phyloP scores from a whole-genome alignment of 1,140 invertebrate species.

The Bilobella aurantiaca region DNA sequence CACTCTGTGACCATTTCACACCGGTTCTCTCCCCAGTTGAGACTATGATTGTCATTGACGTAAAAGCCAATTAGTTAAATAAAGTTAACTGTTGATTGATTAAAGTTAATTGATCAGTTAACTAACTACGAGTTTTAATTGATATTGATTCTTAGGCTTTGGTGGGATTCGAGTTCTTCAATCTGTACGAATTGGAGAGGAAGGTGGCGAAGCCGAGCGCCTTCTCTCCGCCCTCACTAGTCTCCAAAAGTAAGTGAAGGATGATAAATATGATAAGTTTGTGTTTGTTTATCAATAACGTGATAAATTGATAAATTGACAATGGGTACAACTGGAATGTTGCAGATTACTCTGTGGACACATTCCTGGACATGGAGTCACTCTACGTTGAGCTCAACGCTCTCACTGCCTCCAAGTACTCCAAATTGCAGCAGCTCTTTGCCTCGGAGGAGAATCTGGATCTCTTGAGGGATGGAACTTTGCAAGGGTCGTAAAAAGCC shows the following conservation, averaged over 20 bases:
- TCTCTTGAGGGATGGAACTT: too few species aligned
- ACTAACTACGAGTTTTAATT: neutral
- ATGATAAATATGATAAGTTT: too few species aligned
- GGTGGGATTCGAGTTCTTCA: neutral
- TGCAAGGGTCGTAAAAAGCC: too few species aligned
- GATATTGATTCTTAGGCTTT: neutral
- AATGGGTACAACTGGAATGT: neutral
- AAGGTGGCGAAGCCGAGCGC: neutral
- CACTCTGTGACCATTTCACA: neutral
- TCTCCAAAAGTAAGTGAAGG: neutral
- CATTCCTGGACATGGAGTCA: neutral
- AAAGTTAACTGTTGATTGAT: neutral
- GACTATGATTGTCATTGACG: neutral
- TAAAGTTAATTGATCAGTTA: neutral
- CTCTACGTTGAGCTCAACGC: neutral
- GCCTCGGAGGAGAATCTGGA: too few species aligned
- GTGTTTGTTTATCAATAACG: neutral
- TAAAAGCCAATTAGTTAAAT: neutral
- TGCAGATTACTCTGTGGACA: neutral
- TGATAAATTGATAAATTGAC: neutral
- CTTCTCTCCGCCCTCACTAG: neutral
- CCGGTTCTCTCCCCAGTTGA: neutral
- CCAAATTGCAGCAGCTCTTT: neutral
- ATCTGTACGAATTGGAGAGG: neutral
- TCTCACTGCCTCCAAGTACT: neutral